These are phyloP conservation scores for Urocyon cinereoargenteus DNA, from an alignment of 2,797 vertebrate species.

Conservation along the genomic window DNA sequence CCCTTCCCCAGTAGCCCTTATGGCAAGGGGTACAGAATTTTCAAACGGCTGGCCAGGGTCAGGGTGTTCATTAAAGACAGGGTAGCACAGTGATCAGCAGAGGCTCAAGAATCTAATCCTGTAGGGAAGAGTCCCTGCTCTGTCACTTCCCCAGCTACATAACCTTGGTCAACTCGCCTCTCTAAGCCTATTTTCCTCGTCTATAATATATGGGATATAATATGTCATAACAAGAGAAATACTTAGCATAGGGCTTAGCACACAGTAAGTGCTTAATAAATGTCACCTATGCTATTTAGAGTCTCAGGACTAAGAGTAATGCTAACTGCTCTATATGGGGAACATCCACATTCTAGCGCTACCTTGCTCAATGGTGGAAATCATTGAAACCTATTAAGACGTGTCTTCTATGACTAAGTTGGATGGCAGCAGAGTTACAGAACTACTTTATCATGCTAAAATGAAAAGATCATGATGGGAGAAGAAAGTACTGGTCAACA, in stretches of 20 bases:
- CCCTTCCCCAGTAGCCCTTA: background rate
- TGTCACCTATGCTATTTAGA: background rate
- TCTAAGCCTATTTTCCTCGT: conserved; percentile 13
- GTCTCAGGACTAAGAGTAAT: background rate
- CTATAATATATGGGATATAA: background rate
- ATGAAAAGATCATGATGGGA: background rate
- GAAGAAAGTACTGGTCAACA: background rate
- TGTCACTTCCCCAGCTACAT: background rate
- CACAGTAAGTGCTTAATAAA: conserved; percentile 21
- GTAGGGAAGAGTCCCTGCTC: background rate
- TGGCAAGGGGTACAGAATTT: background rate
- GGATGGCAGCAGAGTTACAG: background rate
- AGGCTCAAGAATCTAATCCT: background rate
- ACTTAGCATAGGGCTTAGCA: background rate
- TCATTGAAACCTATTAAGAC: background rate
- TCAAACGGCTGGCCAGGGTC: background rate
- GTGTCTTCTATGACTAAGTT: background rate
- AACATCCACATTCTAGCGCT: background rate
- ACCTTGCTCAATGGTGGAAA: background rate
- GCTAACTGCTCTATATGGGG: background rate
- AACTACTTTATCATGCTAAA: conserved; percentile 17
- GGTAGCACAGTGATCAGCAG: background rate
- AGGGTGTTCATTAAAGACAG: background rate
- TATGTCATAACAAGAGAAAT: background rate
- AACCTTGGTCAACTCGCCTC: background rate